These are phyloP conservation scores for Anoplolepis gracilipes DNA, from an alignment of 1,140 invertebrate genomes.

Conservation along the genomic window DNA sequence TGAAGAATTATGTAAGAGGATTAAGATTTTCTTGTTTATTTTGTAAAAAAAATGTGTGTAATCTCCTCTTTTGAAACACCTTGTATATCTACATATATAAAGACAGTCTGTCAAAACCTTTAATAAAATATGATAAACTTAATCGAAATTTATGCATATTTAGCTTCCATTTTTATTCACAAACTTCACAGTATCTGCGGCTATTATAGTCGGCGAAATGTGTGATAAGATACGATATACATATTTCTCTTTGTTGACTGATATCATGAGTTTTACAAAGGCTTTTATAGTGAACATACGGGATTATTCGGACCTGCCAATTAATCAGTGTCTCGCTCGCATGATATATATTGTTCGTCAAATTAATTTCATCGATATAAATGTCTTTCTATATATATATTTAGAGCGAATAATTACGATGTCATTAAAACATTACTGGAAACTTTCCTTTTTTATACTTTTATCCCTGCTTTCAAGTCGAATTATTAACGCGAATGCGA, in stretches of 20 bases:
- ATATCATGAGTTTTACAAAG: constrained; percentile 4
- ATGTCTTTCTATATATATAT: neutral
- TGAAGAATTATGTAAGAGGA: neutral
- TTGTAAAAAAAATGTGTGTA: no score
- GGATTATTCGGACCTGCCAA: constrained; percentile 36
- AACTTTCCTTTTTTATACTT: neutral
- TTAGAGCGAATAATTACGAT: constrained; percentile 8
- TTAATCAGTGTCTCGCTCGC: constrained; percentile 23
- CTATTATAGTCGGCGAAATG: constrained; percentile 9
- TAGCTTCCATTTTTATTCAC: neutral
- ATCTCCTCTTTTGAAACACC: neutral
- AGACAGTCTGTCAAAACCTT: neutral
- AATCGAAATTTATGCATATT: neutral
- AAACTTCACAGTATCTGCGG: constrained; percentile 3
- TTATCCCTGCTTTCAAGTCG: neutral
- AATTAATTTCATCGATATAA: constrained; percentile 31
- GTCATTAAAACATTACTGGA: neutral
- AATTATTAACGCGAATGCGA: constrained; percentile 4
- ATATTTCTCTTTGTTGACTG: constrained; percentile 45
- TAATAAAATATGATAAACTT: constrained; percentile 25
- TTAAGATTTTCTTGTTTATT: no score
- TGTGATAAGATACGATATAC: constrained; percentile 41
- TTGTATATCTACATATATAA: neutral
- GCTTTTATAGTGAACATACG: neutral
- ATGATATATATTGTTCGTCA: neutral